These are phyloP conservation scores for Halocynthia aurantium DNA, from an alignment of 23 tunicate species.

Conservation along the genomic window DNA sequence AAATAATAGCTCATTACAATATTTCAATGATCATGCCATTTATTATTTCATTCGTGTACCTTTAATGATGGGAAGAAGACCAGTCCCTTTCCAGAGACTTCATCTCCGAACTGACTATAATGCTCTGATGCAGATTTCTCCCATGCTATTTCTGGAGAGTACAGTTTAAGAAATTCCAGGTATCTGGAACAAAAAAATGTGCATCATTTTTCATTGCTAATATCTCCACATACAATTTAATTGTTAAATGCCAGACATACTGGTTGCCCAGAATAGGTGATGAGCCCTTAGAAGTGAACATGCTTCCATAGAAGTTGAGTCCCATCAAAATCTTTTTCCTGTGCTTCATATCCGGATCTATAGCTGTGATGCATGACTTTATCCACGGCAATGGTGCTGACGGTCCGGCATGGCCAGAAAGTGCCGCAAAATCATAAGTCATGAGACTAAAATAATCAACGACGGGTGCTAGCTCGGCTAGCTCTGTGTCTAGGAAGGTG, in stretches of 20 bases:
- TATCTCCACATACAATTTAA: background rate
- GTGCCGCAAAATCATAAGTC: constrained; percentile 81
- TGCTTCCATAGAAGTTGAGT: constrained; percentile 86
- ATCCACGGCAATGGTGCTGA: constrained; percentile 90
- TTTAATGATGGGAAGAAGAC: constrained; percentile 64
- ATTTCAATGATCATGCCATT: background rate
- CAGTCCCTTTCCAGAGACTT: constrained; percentile 5
- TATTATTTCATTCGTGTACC: constrained; percentile 20
- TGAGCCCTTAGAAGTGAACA: constrained; percentile 38
- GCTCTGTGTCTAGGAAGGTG: constrained; percentile 37
- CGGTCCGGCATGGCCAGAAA: constrained; percentile 61
- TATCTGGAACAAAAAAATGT: constrained; percentile 40
- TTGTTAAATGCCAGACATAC: constrained; percentile 26
- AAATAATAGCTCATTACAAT: background rate
- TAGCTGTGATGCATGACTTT: constrained; percentile 46
- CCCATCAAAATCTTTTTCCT: constrained; percentile 82
- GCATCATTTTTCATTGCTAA: background rate
- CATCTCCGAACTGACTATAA: constrained; percentile 22
- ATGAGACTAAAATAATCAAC: constrained; percentile 92
- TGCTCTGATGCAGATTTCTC: constrained; percentile 48
- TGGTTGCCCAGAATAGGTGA: constrained; percentile 49
- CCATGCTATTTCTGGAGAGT: constrained; percentile 42
- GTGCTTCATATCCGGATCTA: constrained; percentile 52
- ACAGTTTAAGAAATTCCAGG: constrained; percentile 33
- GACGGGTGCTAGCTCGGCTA: constrained; percentile 46